These are phyloP conservation scores for Datnioides undecimradiatus DNA, from an alignment of 2,113 vertebrate genomes.

Conservation along the genomic window DNA sequence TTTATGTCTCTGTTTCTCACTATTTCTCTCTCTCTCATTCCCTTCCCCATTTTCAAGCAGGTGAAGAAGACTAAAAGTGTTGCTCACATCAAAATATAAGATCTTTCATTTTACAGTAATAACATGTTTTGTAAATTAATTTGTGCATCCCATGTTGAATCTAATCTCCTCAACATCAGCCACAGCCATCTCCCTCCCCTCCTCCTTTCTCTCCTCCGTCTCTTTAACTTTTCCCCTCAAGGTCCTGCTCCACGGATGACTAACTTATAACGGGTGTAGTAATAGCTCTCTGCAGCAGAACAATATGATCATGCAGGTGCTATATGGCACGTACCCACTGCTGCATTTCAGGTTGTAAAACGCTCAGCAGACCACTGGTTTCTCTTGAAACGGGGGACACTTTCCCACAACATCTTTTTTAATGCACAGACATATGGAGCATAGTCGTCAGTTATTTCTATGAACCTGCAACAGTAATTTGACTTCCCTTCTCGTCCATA, in stretches of 20 bases:
- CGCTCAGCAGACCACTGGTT: not conserved
- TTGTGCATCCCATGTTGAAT: not conserved
- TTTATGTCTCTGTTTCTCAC: not conserved
- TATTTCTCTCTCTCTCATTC: not conserved
- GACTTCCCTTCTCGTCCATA: not conserved
- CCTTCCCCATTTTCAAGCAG: not conserved
- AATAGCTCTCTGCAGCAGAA: constrained; percentile 50
- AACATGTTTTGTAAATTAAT: not conserved
- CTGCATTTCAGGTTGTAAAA: constrained; percentile 41
- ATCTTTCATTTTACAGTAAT: not conserved
- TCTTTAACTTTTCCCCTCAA: constrained; percentile 21
- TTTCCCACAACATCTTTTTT: constrained; percentile 8
- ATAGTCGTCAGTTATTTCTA: constrained; percentile 1
- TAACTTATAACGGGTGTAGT: constrained; percentile 16
- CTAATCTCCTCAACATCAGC: no score
- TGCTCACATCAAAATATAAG: not conserved
- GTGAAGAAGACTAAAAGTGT: not conserved
- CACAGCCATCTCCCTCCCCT: no score
- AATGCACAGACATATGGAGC: constrained; percentile 3
- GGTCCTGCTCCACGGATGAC: constrained; percentile 25
- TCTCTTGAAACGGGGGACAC: not conserved
- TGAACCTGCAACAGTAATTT: not conserved
- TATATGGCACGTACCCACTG: not conserved
- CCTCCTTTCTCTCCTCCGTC: not conserved
- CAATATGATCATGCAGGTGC: constrained; percentile 34